phyloP scores from a whole-genome alignment of 2,113 vertebrate species.

The Eidolon helvum region DNA sequence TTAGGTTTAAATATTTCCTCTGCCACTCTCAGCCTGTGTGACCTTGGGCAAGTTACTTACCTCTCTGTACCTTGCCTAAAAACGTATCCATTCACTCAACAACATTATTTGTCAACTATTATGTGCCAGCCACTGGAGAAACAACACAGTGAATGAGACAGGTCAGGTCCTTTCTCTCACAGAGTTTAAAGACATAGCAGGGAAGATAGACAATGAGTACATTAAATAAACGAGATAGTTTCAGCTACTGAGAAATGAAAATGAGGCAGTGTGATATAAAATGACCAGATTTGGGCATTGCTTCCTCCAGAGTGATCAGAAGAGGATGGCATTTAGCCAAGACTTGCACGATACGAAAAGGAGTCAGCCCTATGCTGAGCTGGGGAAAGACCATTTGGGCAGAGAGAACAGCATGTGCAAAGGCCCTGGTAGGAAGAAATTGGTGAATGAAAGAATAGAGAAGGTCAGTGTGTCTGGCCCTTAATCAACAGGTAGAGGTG shows the following conservation, averaged over 20 bases:
- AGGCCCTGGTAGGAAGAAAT: not conserved
- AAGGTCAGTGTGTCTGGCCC: not conserved
- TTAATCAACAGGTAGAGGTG: not conserved
- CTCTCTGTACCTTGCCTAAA: not conserved
- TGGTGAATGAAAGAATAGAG: not conserved
- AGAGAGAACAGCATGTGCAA: not conserved
- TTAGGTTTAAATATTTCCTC: not conserved
- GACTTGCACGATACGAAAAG: not conserved
- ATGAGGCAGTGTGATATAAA: not conserved
- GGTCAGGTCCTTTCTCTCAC: not conserved
- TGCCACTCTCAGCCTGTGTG: not conserved
- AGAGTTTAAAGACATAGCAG: not conserved
- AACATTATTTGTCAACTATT: not conserved
- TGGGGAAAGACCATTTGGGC: not conserved
- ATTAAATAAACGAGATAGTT: not conserved
- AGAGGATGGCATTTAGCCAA: not conserved
- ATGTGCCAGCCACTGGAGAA: not conserved
- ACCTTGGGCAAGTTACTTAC: not conserved
- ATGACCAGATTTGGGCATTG: not conserved
- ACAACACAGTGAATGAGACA: not conserved
- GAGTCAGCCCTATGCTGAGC: not conserved
- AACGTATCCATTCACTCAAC: not conserved
- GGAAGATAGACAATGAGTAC: not conserved
- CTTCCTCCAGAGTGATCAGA: not conserved
- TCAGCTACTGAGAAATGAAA: not conserved